phyloP scores from a whole-genome alignment of 2,888 invertebrate species.

The Eupithecia pulchellata region DNA sequence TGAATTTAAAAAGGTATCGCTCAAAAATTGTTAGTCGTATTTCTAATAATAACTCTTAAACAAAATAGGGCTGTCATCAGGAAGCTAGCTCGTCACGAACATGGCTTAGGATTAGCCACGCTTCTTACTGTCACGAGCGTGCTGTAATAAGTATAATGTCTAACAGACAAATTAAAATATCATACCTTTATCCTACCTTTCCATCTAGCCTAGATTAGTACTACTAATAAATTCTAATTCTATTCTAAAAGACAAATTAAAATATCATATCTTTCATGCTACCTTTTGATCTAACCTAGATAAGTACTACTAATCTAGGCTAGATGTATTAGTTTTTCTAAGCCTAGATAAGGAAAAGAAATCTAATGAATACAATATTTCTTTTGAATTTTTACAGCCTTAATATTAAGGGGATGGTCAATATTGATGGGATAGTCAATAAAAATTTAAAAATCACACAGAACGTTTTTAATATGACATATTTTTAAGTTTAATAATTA shows the following conservation, averaged over 20 bases:
- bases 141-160: conserved; percentile 29
- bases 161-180: background rate
- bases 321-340: too few relatives aligned
- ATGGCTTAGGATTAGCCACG: conserved; percentile 37
- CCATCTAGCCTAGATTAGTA: background rate
- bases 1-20: too few relatives aligned
- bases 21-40: too few relatives aligned
- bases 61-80: conserved; percentile 40
- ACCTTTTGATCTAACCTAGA: too few relatives aligned
- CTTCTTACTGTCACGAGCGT: conserved; percentile 41
- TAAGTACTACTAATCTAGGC: too few relatives aligned
- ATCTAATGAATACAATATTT: too few relatives aligned
- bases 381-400: too few relatives aligned
- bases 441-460: conserved; percentile 29
- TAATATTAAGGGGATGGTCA: too few relatives aligned
- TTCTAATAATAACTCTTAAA: conserved; percentile 18
- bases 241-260: too few relatives aligned
- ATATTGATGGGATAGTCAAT: background rate
- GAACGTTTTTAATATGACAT: conserved; percentile 72
- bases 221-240: too few relatives aligned
- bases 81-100: conserved; percentile 42
- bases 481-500: conserved; percentile 79
- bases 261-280: too few relatives aligned
- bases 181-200: background rate
- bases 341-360: too few relatives aligned